Evolutionary conservation across 2,888 invertebrate species (phyloP), one percentile per base, ranked within the genome.

Genomic region (Orthosia gothica): DNA sequence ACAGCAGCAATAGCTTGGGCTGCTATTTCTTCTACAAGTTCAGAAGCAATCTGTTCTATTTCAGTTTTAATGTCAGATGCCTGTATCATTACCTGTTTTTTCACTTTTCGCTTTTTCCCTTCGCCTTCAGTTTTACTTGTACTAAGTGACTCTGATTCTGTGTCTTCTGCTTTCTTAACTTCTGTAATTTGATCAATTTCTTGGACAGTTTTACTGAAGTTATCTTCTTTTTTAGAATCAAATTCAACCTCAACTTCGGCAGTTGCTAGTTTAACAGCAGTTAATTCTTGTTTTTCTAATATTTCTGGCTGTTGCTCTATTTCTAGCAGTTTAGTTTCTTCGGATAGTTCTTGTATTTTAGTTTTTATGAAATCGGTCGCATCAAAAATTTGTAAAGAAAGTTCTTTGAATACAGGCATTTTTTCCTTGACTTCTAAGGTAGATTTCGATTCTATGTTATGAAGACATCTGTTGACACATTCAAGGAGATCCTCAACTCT

Each of bases 351-450:
- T 49, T 32, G n/a, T 5, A 74, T 80, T 75, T 81, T 67, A 0
- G 20, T 70, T 76, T 89, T 89, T 0, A 91, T 77, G 13, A 70
- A 74, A 64, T 88, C 85, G 18, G 89, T 90, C 3, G 90, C 70
- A 47, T 79, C 74, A 23, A 88, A 82, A 1, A 95, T 71, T 68
- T 91, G 72, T 12, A 66, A 52, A 5, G 95, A 89, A 70, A 95
- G 85, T 72, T 91, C 88, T 90, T 92, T 94, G 57, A 94, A 95
- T 55, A 95, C 91, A 3, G 96, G 96, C 82, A 96, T 94, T 89
- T 96, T 96, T 55, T 94, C 93, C 86, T 94, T 95, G 0, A 96
- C 96, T 87, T 94, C 95, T 75, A 96, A 83, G 32, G 91, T 91
- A 40, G 92, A 79, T 54, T 88, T 87, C 0, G 89, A 84, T 82